Evolutionary conservation across 2,113 vertebrate genomes (phyloP).

Genomic region (Festucalex cinctus): DNA sequence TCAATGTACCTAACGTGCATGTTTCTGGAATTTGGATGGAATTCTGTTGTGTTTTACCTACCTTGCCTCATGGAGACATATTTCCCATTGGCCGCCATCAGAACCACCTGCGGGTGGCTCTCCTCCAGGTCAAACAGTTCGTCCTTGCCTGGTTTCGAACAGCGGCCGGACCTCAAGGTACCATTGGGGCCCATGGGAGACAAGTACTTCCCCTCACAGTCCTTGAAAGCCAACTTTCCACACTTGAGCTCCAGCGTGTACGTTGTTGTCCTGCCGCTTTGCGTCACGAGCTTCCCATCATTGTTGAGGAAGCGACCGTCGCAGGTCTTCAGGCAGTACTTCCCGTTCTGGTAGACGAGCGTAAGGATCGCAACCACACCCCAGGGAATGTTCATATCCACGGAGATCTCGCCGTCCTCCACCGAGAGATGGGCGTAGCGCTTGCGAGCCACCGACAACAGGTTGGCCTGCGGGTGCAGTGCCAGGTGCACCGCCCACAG

Average conservation of each 20-base stretch:
- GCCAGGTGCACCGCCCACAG: constrained; percentile 93
- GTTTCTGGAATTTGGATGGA: too few relatives aligned
- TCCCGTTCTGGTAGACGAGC: constrained; percentile 84
- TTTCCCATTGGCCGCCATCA: constrained; percentile 84
- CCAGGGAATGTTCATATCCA: constrained; percentile 89
- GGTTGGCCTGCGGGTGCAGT: constrained; percentile 90
- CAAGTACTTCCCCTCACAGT: constrained; percentile 90
- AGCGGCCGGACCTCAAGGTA: constrained; percentile 87
- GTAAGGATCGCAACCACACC: constrained; percentile 90
- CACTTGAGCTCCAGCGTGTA: constrained; percentile 92
- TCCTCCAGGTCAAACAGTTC: constrained; percentile 96
- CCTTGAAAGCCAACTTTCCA: constrained; percentile 92
- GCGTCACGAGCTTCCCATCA: constrained; percentile 80
- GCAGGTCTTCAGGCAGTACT: constrained; percentile 87
- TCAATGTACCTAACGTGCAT: too few relatives aligned
- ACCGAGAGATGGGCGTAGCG: constrained; percentile 88
- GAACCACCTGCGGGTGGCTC: constrained; percentile 93
- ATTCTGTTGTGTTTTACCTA: constrained; percentile 47
- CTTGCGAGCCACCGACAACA: constrained; percentile 87
- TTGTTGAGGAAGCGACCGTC: constrained; percentile 88
- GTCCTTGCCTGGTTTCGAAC: constrained; percentile 89
- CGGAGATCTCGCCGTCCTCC: constrained; percentile 83
- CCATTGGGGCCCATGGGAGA: constrained; percentile 87
- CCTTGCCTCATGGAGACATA: constrained; percentile 93
- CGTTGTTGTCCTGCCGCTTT: constrained; percentile 74